phyloP scores from a whole-genome alignment of 2,113 vertebrate genomes.

The Nymphicus hollandicus region DNA sequence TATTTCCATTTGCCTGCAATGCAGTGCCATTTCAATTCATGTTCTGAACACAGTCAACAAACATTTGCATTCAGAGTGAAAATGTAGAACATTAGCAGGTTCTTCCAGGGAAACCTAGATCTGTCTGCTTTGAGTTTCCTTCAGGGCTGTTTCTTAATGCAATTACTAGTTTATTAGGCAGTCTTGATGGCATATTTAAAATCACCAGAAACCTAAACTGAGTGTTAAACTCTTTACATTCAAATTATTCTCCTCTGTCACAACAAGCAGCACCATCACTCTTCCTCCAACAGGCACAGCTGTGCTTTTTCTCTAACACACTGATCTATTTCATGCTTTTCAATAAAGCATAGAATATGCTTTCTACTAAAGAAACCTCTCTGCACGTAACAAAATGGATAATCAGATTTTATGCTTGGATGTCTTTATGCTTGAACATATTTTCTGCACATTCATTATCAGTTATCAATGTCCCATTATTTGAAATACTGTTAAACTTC shows the following conservation, averaged over 20 bases:
- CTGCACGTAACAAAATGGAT: background rate
- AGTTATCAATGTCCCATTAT: background rate
- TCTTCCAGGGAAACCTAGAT: background rate
- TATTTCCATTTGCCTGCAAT: background rate
- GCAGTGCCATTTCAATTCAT: background rate
- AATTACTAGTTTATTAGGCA: background rate
- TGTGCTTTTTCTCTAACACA: background rate
- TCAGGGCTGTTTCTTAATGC: background rate
- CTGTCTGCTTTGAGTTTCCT: background rate
- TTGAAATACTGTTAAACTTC: background rate
- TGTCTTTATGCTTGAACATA: background rate
- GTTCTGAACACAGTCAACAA: background rate
- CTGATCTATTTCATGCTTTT: background rate
- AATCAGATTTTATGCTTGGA: background rate
- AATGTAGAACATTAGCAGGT: background rate
- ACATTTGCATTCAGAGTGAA: background rate
- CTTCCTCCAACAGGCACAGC: background rate
- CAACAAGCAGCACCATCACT: background rate
- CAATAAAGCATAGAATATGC: background rate
- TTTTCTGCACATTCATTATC: background rate
- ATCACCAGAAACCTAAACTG: background rate
- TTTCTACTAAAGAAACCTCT: background rate
- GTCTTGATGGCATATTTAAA: background rate
- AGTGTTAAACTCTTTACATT: background rate
- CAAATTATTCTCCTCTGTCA: background rate